phyloP scores from a whole-genome alignment of 2,888 invertebrate species.

The Pomacea canaliculata region DNA sequence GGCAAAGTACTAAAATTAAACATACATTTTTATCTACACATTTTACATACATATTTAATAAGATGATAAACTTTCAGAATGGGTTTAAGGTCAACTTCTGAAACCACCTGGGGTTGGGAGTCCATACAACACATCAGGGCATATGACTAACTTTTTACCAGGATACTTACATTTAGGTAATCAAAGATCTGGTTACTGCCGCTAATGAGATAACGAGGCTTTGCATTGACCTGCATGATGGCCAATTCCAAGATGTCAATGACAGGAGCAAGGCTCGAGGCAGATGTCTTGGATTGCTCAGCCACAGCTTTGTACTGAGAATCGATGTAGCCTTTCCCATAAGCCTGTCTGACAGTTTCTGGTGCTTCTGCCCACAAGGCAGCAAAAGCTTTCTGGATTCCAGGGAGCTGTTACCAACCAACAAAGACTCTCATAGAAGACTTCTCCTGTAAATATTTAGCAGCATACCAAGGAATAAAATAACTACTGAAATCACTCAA shows the following conservation, averaged over 20 bases:
- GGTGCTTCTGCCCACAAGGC: constrained; percentile 39
- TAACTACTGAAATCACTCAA: no score
- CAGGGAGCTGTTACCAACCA: constrained; percentile 30
- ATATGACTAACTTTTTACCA: no score
- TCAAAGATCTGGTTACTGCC: constrained; percentile 49
- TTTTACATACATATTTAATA: no score
- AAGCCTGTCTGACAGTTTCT: constrained; percentile 37
- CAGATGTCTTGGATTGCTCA: constrained; percentile 28
- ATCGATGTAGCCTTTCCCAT: constrained; percentile 44
- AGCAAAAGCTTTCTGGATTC: constrained; percentile 41
- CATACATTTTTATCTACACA: no score
- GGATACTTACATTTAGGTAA: constrained; percentile 47
- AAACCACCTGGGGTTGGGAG: no score
- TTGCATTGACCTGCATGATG: constrained; percentile 36
- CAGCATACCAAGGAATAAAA: no score
- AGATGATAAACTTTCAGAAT: no score
- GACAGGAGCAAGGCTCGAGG: constrained; percentile 36
- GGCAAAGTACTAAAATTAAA: no score
- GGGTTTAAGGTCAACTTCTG: no score
- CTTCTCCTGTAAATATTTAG: no score
- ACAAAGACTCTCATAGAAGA: no score
- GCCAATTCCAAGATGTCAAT: constrained; percentile 49
- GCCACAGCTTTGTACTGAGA: constrained; percentile 29
- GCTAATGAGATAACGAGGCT: constrained; percentile 48
- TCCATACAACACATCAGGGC: no score